phyloP scores from a whole-genome alignment of 2,888 invertebrate species.

The Graphium colonna region DNA sequence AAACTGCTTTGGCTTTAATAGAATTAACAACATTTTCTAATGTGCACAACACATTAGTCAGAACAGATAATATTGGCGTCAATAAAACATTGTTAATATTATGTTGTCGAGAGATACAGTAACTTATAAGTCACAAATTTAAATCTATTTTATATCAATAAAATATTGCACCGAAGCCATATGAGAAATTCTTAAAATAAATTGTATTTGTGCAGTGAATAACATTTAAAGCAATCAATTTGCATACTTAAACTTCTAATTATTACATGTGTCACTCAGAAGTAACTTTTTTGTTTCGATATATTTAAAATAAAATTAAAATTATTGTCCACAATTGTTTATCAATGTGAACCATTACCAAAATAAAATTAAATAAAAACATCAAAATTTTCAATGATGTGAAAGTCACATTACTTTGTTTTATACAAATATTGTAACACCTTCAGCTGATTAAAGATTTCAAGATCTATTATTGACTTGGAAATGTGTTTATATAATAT shows the following conservation, averaged over 20 bases:
- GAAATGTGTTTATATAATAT: no score
- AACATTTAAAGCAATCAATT: background rate
- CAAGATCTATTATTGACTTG: no score
- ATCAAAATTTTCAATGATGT: no score
- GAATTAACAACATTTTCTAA: conserved; percentile 20
- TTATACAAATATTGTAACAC: no score
- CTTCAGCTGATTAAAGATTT: no score
- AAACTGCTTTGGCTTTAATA: conserved; percentile 19
- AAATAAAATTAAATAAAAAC: no score
- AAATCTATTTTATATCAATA: conserved; percentile 12
- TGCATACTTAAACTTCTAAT: background rate
- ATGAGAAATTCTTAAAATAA: conserved; percentile 4
- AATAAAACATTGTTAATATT: background rate
- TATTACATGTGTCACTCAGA: no score
- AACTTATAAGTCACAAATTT: conserved; percentile 10
- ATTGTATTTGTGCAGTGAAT: conserved; percentile 11
- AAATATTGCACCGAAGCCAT: conserved; percentile 21
- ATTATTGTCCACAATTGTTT: no score
- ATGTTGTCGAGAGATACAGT: background rate
- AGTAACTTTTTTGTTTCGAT: no score
- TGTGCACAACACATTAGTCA: conserved; percentile 9
- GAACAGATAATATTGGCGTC: conserved; percentile 11
- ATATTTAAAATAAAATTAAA: no score
- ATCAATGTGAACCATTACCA: no score
- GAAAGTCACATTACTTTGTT: no score